These are phyloP conservation scores for Diabrotica virgifera DNA, from an alignment of 1,140 invertebrate genomes.

Conservation along the genomic window DNA sequence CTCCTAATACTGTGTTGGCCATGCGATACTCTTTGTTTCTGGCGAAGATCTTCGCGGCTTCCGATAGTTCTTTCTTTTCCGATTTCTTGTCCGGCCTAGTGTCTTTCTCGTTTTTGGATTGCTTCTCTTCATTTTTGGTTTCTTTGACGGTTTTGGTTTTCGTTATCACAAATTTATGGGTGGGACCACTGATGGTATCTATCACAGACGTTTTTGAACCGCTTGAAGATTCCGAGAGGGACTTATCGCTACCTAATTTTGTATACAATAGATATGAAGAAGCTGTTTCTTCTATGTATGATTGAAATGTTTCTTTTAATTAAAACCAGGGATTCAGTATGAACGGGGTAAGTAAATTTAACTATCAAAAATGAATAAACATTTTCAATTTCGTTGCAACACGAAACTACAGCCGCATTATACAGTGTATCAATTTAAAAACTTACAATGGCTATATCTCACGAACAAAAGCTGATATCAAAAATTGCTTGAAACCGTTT, in stretches of 20 bases:
- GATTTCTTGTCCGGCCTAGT: neutral
- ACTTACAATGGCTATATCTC: too few species aligned
- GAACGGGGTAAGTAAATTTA: too few species aligned
- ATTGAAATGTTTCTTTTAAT: too few species aligned
- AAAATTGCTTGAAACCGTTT: too few species aligned
- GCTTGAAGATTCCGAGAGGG: constrained; percentile 43
- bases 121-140: constrained; percentile 9
- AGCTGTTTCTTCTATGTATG: neutral
- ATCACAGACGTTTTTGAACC: constrained; percentile 45
- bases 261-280: neutral
- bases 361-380: too few species aligned
- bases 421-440: too few species aligned
- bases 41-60: constrained; percentile 43
- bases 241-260: constrained; percentile 42
- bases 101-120: neutral
- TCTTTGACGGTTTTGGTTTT: constrained; percentile 38
- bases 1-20: constrained; percentile 61
- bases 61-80: constrained; percentile 31
- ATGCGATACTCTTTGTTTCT: constrained; percentile 48
- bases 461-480: too few species aligned
- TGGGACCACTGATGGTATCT: constrained; percentile 44
- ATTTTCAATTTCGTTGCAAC: too few species aligned
- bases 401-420: too few species aligned
- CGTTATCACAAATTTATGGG: constrained; percentile 47
- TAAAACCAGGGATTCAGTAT: too few species aligned